These are phyloP conservation scores for Pheosia gnoma DNA, from an alignment of 2,888 invertebrate species.

Conservation along the genomic window DNA sequence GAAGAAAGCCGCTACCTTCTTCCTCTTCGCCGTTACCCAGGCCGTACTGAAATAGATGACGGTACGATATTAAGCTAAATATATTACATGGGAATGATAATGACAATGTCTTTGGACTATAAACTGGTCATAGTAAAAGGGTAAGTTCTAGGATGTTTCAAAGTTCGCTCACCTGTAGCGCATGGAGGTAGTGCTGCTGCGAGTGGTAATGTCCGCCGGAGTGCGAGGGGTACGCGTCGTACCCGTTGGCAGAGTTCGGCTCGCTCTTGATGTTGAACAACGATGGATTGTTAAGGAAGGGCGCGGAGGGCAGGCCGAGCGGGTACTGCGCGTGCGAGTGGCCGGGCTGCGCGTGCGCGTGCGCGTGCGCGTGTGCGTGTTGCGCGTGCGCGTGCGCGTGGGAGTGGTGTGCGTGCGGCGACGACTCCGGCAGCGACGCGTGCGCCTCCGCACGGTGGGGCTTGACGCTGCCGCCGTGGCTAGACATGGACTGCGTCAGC, in stretches of 20 bases:
- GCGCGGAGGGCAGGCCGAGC: constrained; percentile 49
- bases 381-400: constrained; percentile 30
- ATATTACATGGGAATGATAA: too few species aligned
- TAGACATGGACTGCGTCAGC: constrained; percentile 57
- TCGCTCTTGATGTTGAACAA: constrained; percentile 80
- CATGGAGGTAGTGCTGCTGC: constrained; percentile 84
- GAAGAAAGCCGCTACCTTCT: constrained; percentile 90
- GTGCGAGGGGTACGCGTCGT: constrained; percentile 63
- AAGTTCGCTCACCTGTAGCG: constrained; percentile 65
- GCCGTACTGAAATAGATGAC: constrained; percentile 62
- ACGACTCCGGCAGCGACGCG: constrained; percentile 72
- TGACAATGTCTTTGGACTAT: too few species aligned
- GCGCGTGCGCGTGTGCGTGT: constrained; percentile 25
- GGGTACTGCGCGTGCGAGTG: constrained; percentile 67
- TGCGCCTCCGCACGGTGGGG: constrained; percentile 51
- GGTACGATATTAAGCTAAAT: too few species aligned
- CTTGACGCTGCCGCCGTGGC: constrained; percentile 30
- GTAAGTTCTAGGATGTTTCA: too few species aligned
- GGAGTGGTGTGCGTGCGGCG: constrained; percentile 53
- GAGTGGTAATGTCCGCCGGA: constrained; percentile 65
- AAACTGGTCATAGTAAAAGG: too few species aligned
- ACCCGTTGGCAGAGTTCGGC: constrained; percentile 60
- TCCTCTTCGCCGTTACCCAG: constrained; percentile 73
- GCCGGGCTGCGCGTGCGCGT: constrained; percentile 79
- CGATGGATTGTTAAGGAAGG: constrained; percentile 66